These are phyloP conservation scores for Seriola rivoliana DNA, from an alignment of 2,113 vertebrate species.

Conservation along the genomic window DNA sequence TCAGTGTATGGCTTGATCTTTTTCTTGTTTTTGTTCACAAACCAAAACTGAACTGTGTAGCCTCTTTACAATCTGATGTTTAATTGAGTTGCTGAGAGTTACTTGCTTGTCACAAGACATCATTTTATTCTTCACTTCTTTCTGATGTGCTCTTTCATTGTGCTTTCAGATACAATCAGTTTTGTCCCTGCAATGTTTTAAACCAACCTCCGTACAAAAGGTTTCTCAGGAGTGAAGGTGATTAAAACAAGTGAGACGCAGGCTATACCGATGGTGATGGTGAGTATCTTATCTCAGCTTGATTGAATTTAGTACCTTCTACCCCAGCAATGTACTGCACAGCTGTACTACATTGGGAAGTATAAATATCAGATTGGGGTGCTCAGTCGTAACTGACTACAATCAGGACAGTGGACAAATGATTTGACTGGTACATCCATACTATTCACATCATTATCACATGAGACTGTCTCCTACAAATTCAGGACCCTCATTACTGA, in stretches of 20 bases:
- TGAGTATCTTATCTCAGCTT: too few species aligned
- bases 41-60: not conserved
- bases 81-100: not conserved
- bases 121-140: not conserved
- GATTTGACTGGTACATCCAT: slow-evolving; percentile 5
- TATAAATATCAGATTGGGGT: too few species aligned
- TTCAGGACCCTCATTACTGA: not conserved
- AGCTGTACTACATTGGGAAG: not conserved
- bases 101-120: not conserved
- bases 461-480: not conserved
- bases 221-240: not conserved
- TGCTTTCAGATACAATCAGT: not conserved
- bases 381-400: not conserved
- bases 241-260: not conserved
- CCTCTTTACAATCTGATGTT: not conserved
- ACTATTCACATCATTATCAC: slow-evolving; percentile 3
- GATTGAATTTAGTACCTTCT: not conserved
- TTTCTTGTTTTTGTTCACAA: not conserved
- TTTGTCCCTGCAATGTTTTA: not conserved
- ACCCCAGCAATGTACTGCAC: not conserved
- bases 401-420: not conserved
- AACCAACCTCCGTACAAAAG: not conserved
- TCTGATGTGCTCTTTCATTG: not conserved
- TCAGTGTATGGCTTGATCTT: not conserved
- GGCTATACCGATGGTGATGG: not conserved